Evolutionary conservation across 2,888 invertebrate species (phyloP).

Genomic region (Ellobium chinense): DNA sequence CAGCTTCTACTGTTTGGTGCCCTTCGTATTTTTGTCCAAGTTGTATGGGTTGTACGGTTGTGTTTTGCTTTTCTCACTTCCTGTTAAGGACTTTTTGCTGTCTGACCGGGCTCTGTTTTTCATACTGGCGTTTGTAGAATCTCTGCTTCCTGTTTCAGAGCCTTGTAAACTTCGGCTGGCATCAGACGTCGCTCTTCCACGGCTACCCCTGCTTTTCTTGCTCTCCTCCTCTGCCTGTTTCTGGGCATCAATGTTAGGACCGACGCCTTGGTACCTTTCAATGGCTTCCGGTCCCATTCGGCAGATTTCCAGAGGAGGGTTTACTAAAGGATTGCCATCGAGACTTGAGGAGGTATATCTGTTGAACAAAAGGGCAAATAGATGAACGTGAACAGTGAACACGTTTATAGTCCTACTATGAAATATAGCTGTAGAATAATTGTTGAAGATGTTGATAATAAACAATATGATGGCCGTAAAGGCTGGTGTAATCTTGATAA

Average conservation of each 20-base stretch:
- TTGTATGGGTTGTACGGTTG: too few species aligned
- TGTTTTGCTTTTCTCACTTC: not conserved
- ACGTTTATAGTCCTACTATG: too few species aligned
- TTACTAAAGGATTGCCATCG: conserved; percentile 75
- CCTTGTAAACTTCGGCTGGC: not conserved
- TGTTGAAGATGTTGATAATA: too few species aligned
- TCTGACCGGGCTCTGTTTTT: not conserved
- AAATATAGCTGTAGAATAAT: too few species aligned
- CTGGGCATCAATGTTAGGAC: conserved; percentile 39
- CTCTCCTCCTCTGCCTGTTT: conserved; percentile 26
- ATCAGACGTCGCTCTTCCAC: not conserved
- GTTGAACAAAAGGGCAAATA: not conserved
- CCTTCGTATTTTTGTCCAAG: not conserved
- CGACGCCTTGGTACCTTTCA: conserved; percentile 65
- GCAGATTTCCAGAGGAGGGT: conserved; percentile 77
- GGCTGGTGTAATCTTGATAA: too few species aligned
- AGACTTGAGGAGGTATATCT: conserved; percentile 72
- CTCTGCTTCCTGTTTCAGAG: not conserved
- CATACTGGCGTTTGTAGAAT: not conserved
- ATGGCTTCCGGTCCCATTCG: conserved; percentile 75
- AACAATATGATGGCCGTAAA: too few species aligned
- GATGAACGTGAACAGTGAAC: too few species aligned
- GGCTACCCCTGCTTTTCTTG: not conserved
- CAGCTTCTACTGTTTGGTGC: not conserved
- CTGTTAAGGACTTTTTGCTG: not conserved